A percentile compares a stretch with the other conserved stretches of the same genome.
These are phyloP conservation scores for Halesus radiatus DNA, from an alignment of 1,140 invertebrate species.

Conservation along the genomic window DNA sequence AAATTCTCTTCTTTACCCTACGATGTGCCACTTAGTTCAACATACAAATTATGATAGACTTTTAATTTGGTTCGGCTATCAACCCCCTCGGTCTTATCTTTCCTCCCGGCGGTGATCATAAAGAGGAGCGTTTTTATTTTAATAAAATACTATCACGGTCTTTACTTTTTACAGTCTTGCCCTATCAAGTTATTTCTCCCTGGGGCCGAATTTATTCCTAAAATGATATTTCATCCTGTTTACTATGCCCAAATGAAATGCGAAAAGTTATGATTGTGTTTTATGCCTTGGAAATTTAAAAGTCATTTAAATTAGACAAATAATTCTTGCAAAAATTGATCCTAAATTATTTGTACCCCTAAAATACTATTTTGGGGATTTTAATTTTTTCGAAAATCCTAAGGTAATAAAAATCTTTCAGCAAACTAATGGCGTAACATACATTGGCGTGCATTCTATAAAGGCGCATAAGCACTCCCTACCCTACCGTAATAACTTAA, in stretches of 20 bases:
- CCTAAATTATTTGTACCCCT: too few relatives aligned
- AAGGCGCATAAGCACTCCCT: too few relatives aligned
- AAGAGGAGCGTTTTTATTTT: slow-evolving; percentile 35
- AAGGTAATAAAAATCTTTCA: too few relatives aligned
- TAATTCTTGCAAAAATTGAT: too few relatives aligned
- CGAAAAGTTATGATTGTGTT: slow-evolving; percentile 20
- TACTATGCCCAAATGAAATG: slow-evolving; percentile 4
- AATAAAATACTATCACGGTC: slow-evolving; percentile 43
- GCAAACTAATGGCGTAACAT: too few relatives aligned
- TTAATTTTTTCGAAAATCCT: too few relatives aligned
- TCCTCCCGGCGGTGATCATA: not conserved
- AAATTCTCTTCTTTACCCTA: slow-evolving; percentile 4
- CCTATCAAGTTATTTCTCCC: slow-evolving; percentile 43
- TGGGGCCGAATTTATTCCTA: slow-evolving; percentile 26
- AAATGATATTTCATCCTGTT: slow-evolving; percentile 8
- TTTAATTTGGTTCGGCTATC: slow-evolving; percentile 55
- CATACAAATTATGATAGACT: slow-evolving; percentile 58
- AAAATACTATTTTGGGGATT: too few relatives aligned
- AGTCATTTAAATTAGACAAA: not conserved
- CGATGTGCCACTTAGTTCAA: slow-evolving; percentile 50
- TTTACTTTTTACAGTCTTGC: slow-evolving; percentile 35
- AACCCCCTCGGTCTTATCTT: not conserved
- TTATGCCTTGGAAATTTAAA: not conserved
- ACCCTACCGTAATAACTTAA: too few relatives aligned
- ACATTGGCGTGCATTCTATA: too few relatives aligned